A percentile compares a stretch with the other conserved stretches of the same genome.
These are phyloP conservation scores for Pachycephus smyrnensis DNA, from an alignment of 2,888 invertebrate species.

Conservation along the genomic window DNA sequence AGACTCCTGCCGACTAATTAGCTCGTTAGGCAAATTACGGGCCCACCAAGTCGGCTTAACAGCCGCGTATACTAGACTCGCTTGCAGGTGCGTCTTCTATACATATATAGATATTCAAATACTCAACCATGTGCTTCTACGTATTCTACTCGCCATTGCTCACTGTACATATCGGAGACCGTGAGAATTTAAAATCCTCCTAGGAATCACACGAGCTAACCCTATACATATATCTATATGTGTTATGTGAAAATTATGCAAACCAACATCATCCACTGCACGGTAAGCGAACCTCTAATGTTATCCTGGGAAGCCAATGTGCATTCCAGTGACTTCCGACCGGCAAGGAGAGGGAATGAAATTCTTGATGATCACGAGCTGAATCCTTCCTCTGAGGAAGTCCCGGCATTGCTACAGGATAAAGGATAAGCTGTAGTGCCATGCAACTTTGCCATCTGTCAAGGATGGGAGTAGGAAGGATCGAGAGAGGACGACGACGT, in stretches of 20 bases:
- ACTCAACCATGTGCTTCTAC: slow-evolving; percentile 24
- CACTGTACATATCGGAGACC: slow-evolving; percentile 34
- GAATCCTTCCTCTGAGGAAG: neutral
- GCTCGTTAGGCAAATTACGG: slow-evolving; percentile 38
- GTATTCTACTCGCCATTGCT: slow-evolving; percentile 29
- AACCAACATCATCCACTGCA: slow-evolving; percentile 39
- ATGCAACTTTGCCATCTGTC: neutral
- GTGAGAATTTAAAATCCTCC: slow-evolving; percentile 40
- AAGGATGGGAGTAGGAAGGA: neutral
- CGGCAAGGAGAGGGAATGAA: neutral
- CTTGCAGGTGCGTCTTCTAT: slow-evolving; percentile 17
- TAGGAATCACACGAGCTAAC: neutral
- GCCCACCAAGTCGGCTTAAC: slow-evolving; percentile 37
- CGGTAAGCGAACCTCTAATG: neutral
- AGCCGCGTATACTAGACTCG: slow-evolving; percentile 25
- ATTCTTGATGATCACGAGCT: neutral
- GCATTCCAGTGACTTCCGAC: neutral
- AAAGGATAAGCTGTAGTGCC: neutral
- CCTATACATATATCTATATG: slow-evolving; percentile 27
- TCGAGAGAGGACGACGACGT: neutral
- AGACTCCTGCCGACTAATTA: slow-evolving; percentile 41
- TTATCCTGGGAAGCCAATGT: neutral
- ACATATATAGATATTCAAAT: slow-evolving; percentile 15
- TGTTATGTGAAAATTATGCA: slow-evolving; percentile 51
- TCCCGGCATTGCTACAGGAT: neutral